Evolutionary conservation across 1,140 invertebrate species (phyloP), one percentile per base, ranked within the genome.

Genomic region (Drusus annulatus): DNA sequence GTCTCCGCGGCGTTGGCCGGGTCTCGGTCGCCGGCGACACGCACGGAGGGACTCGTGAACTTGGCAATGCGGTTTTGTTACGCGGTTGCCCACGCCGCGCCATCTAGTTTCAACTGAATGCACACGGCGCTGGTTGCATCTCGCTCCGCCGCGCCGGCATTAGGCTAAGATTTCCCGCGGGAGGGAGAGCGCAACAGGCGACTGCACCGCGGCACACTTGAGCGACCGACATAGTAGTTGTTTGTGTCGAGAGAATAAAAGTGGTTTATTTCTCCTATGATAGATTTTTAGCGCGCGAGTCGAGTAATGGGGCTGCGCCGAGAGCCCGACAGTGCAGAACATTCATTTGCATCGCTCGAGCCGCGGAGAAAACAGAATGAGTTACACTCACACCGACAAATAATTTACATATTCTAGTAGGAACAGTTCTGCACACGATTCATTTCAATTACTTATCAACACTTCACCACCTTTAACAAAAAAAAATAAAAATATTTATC

Each of bases 261-360:
- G 75, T 76, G 75, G 56, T 76, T 76, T 76, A 76, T 76, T 76
- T 76, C 75, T 76, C 51, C 75, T 76, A 76, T 76, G 56, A 65
- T 76, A 45, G 75, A 76, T 65, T 76, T 76, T 76, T 65, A 76
- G 75, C 75, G 75, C 71, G 54, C 28, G 17, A 16, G 25, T 31
- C 16, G 31, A 65, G 28, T 65, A 31, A 65, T 45, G 28, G 23
- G 25, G 25, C 36, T 45, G 36, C 36, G 36, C 36, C 36, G 36
- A 45, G 8, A 45, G 36, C 8, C 36, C 36, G 36, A 45, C 36
- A 45, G 36, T 45, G 36, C 36, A 45, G 36, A 45, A 45, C 36
- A 45, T 45, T 7, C 36, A 45, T 45, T 45, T 45, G 36, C 36
- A 45, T 45, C 36, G 36, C 36, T 45, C 36, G 36, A 45, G 8